Percentiles rank a stretch among this genome's conserved stretches.
Evolutionary conservation across 2,797 vertebrate genomes (phyloP).

Genomic region (Psittacula derbiana): DNA sequence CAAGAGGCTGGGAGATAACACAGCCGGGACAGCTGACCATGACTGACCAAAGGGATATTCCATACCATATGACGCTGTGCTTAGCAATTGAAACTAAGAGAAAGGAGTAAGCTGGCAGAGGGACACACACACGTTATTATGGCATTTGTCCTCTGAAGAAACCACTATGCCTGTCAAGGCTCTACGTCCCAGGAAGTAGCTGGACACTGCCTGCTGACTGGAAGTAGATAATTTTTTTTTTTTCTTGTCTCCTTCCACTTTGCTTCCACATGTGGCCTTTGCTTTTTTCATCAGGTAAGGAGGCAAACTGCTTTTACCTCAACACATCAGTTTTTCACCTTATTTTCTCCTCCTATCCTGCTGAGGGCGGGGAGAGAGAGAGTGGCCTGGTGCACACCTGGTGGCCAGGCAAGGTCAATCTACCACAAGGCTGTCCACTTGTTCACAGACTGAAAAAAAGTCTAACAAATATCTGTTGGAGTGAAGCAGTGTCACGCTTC

Average conservation of each 20-base stretch:
- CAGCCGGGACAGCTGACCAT: neutral
- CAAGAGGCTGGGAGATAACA: neutral
- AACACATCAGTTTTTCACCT: neutral
- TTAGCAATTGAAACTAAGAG: neutral
- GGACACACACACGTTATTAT: neutral
- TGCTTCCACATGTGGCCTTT: neutral
- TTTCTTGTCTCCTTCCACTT: neutral
- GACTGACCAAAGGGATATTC: neutral
- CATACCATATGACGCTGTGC: neutral
- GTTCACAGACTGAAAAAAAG: neutral
- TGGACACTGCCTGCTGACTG: neutral
- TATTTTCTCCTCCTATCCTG: neutral
- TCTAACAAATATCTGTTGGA: neutral
- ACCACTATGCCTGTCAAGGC: neutral
- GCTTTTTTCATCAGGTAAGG: neutral
- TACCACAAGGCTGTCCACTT: neutral
- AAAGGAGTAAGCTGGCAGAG: neutral
- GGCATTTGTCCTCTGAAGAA: neutral
- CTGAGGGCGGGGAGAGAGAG: neutral
- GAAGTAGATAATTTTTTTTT: neutral
- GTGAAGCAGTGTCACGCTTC: neutral
- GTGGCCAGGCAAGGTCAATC: neutral
- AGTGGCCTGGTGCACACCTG: neutral
- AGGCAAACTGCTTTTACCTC: neutral
- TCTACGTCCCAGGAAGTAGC: neutral